Base-by-base conservation (phyloP, 2,113 vertebrate species). In the Speoplatyrhinus poulsoni region DNA sequence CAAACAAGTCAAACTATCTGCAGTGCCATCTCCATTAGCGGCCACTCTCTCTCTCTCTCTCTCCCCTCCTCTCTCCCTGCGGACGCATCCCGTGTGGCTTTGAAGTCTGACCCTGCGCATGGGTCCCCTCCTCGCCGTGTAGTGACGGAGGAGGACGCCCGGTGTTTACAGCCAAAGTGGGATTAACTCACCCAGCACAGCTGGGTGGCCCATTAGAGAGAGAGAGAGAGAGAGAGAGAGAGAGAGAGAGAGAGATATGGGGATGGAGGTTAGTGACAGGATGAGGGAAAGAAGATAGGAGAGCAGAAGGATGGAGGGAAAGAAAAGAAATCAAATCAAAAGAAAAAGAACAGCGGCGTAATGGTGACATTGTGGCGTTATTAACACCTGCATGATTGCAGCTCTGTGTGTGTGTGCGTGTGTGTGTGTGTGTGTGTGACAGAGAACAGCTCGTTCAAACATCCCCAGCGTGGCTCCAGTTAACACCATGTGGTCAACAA, bases 131-230 rank as follows among this genome's bases (percentile, higher is more conserved):
- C 62, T 72, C 72, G 77, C 67, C 73, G 72, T 76, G 74, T 77
- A 70, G 80, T 80, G 82, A 85, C 70, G 60, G 46, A 69, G 46
- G 70, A 65, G 50, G 59, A 74, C 58, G 73, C 50, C 60, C 9
- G 69, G 77, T 41, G 36, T 85, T 84, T 84, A 83, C 80, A 85
- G 78, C 80, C 74, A 83, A 79, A 63, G 76, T 83, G 87, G 86
- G 78, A 82, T 84, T 80, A 86, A 83, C 80, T 82, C 55, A 67
- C 48, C 26, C 61, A 72, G 53, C 75, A 79, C 85, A 85, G 84
- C 82, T 85, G 85, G 77, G 75, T 59, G 53, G 60, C 65, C 69
- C 54, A 75, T 26, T 26, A 26, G 26, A 26, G 2, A 26, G 26
- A 26, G 26, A 26, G 26, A 3, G 53, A n/a, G 52, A 78, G 84